Evolutionary conservation across 2,888 invertebrate genomes (phyloP).

Genomic region (Agrochola lota): DNA sequence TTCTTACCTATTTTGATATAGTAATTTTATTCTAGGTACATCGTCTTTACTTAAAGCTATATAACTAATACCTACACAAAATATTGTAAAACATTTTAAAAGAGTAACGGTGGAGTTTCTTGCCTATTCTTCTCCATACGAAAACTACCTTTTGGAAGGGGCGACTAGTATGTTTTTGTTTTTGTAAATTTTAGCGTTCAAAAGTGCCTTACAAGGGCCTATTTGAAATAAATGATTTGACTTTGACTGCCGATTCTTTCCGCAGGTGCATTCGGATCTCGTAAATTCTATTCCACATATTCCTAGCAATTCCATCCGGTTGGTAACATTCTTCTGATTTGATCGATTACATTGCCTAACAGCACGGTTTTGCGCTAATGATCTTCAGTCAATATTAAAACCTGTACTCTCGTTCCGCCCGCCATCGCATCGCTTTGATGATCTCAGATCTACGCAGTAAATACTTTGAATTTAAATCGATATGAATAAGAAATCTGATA

Average conservation of each 20-base stretch:
- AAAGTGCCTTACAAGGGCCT: too few species aligned
- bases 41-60: too few species aligned
- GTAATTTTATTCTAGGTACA: too few species aligned
- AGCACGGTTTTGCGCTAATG: slow-evolving; percentile 8
- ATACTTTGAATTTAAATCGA: slow-evolving; percentile 22
- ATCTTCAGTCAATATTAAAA: slow-evolving; percentile 3
- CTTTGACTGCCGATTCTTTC: neutral
- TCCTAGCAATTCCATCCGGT: neutral
- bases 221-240: too few species aligned
- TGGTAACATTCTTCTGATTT: neutral
- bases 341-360: neutral
- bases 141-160: too few species aligned
- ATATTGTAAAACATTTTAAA: too few species aligned
- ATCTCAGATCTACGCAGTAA: neutral
- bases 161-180: too few species aligned
- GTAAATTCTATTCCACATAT: neutral
- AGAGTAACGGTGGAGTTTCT: too few species aligned
- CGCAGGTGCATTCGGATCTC: neutral
- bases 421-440: neutral
- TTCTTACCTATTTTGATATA: too few species aligned
- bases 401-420: neutral
- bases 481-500: slow-evolving; percentile 43
- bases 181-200: too few species aligned
- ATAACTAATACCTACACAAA: too few species aligned
- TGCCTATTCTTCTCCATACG: too few species aligned